phyloP scores from a whole-genome alignment of 2,113 vertebrate genomes.

The Patagioenas fasciata region DNA sequence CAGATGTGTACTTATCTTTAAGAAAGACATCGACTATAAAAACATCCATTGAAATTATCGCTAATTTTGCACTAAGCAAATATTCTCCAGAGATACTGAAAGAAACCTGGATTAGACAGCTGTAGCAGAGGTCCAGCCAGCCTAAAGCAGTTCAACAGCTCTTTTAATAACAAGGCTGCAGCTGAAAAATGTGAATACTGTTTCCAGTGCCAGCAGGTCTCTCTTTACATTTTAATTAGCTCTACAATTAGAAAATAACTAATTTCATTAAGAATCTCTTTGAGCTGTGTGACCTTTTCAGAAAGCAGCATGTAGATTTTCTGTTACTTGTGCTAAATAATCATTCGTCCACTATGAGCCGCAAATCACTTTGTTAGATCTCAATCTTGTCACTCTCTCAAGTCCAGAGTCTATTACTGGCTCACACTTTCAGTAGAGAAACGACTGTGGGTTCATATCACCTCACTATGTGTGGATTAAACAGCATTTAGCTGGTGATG shows the following conservation, averaged over 20 bases:
- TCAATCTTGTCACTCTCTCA: not conserved
- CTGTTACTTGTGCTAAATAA: not conserved
- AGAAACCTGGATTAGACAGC: not conserved
- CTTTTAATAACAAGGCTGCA: not conserved
- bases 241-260: not conserved
- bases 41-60: not conserved
- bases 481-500: not conserved
- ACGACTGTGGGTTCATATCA: not conserved
- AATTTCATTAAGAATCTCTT: not conserved
- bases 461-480: not conserved
- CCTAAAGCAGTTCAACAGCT: not conserved
- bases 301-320: not conserved
- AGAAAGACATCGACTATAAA: not conserved
- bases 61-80: not conserved
- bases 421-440: not conserved
- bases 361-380: not conserved
- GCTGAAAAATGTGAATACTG: not conserved
- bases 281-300: not conserved
- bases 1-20: not conserved
- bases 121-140: not conserved
- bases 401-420: not conserved
- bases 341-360: not conserved
- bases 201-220: not conserved
- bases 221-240: constrained; percentile 6
- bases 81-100: not conserved